Base-by-base conservation (phyloP, 2,797 vertebrate genomes). In the Thaleichthys pacificus region DNA sequence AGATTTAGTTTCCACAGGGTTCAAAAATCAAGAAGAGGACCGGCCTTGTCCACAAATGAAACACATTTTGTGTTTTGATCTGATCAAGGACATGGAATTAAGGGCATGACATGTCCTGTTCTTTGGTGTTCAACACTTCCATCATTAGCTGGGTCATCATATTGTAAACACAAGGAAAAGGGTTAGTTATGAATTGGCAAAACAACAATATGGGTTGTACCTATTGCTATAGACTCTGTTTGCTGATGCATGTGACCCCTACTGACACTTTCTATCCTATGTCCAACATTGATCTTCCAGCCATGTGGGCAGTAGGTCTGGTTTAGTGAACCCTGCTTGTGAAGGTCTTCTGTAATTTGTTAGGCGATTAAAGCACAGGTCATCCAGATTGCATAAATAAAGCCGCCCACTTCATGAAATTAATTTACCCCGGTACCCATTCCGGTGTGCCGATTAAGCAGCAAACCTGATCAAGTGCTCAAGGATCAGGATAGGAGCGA, bases 271-370 rank as follows among this genome's bases (percentile, higher is more conserved):
- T 57, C 21, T 57, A 57, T 21, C 8, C 54, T 4, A 82, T 85
- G 84, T 80, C 77, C 4, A 56, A 12, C 84, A 89, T 89, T 85
- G 85, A 89, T 88, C 70, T 47, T 12, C 21, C 65, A 57, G 24
- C 61, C 30, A 28, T 64, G 61, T 32, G 26, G 19, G 22, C 2
- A 60, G 9, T 61, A 14, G 21, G 12, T n/a, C 15, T 63, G 28
- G 22, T 56, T 57, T 26, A 30, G 24, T 26, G 15, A n/a, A 54
- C 80, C 78, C 78, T 56, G 66, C 76, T 57, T 73, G 77, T 86
- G 72, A 73, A 71, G 70, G 69, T 81, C 76, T 60, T 70, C 66
- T 63, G 72, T 51, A 17, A 66, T 67, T 58, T 71, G 61, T 74
- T 6, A 71, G 71, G 81, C 71, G 72, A 87, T 85, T 81, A 77